phyloP scores from a whole-genome alignment of 2,797 vertebrate species.

The Pangasius djambal region DNA sequence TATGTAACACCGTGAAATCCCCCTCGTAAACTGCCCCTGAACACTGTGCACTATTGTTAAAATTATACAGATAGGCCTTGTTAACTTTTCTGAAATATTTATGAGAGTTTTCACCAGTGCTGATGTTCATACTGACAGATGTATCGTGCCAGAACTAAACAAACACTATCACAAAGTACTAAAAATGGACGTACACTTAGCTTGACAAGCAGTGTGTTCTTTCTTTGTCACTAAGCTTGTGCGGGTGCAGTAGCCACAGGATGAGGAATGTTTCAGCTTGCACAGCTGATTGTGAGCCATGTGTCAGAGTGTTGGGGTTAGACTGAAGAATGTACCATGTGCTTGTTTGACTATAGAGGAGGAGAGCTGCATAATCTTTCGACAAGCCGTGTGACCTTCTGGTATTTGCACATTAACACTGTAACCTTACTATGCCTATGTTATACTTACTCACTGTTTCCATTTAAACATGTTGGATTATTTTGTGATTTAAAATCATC shows the following conservation, averaged over 20 bases:
- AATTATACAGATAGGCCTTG: slow-evolving; percentile 4
- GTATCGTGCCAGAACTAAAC: slow-evolving; percentile 25
- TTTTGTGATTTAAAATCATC: background rate
- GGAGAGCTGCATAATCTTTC: slow-evolving; percentile 56
- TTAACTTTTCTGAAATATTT: slow-evolving; percentile 6
- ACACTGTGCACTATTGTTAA: slow-evolving; percentile 53
- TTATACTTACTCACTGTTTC: background rate
- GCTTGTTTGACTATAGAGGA: slow-evolving; percentile 45
- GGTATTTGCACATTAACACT: slow-evolving; percentile 3
- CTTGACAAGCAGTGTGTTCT: background rate
- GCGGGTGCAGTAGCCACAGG: slow-evolving; percentile 40
- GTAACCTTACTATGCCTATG: background rate
- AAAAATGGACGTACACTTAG: background rate
- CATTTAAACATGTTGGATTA: background rate
- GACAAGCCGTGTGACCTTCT: slow-evolving; percentile 55
- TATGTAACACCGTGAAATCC: slow-evolving; percentile 57
- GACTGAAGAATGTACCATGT: slow-evolving; percentile 46
- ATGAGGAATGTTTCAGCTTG: slow-evolving; percentile 62
- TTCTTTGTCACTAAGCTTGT: slow-evolving; percentile 30
- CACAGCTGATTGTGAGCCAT: slow-evolving; percentile 41
- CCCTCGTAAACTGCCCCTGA: background rate
- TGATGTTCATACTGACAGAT: background rate
- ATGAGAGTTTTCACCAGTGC: background rate
- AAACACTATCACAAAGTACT: background rate
- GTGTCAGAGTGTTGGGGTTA: slow-evolving; percentile 39